Evolutionary conservation across 2,888 invertebrate genomes (phyloP).

Genomic region (Phanerotoma sp.): DNA sequence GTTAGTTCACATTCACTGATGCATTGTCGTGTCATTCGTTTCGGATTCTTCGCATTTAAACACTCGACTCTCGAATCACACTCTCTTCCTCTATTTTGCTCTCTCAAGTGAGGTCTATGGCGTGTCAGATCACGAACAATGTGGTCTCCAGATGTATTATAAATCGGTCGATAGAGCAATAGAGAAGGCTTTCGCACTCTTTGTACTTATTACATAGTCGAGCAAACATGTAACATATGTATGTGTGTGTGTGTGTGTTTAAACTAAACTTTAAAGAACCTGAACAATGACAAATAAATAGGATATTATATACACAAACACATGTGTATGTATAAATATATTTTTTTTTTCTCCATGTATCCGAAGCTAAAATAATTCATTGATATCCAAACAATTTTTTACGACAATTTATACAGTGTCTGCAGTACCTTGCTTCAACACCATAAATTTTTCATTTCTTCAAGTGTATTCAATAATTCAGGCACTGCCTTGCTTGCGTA

Average conservation of each 20-base stretch:
- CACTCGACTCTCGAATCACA: not conserved
- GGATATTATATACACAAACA: not conserved
- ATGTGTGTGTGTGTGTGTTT: too few relatives aligned
- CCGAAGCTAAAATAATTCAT: constrained; percentile 6
- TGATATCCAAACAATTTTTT: not conserved
- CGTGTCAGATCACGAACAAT: constrained; percentile 12
- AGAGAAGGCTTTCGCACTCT: not conserved
- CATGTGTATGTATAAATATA: not conserved
- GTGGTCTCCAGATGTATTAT: not conserved
- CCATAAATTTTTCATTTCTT: constrained; percentile 21
- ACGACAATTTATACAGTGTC: not conserved
- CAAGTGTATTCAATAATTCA: constrained; percentile 20
- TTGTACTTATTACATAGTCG: constrained; percentile 6
- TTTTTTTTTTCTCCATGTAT: not conserved
- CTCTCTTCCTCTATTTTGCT: not conserved
- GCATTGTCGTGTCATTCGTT: constrained; percentile 46
- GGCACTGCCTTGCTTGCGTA: constrained; percentile 3
- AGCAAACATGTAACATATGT: constrained; percentile 1
- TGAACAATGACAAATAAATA: not conserved
- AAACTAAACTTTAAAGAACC: too few relatives aligned
- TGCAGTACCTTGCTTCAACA: not conserved
- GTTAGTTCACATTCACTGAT: constrained; percentile 49
- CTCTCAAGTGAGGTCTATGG: not conserved
- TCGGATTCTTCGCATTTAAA: constrained; percentile 39
- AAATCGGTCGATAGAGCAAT: not conserved